phyloP scores from a whole-genome alignment of 2,797 vertebrate genomes.

The Peromyscus eremicus region DNA sequence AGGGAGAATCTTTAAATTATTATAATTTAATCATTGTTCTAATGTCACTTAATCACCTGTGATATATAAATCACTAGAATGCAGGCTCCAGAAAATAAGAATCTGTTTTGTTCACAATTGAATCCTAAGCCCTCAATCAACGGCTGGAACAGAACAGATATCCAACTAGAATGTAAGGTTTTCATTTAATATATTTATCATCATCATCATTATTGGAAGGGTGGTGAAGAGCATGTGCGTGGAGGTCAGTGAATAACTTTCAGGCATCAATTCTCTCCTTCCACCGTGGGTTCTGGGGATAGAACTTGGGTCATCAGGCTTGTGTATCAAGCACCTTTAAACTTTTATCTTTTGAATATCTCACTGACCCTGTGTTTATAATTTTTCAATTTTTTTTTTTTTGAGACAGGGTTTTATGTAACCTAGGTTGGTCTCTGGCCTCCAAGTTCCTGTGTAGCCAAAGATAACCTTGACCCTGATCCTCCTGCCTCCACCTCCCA shows the following conservation, averaged over 20 bases:
- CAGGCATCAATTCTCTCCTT: not conserved
- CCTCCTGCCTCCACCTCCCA: not conserved
- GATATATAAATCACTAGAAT: constrained; percentile 26
- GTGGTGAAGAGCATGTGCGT: not conserved
- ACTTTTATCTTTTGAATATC: not conserved
- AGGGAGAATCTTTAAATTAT: constrained; percentile 25
- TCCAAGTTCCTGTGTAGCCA: not conserved
- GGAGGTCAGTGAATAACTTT: not conserved
- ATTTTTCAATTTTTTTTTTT: not conserved
- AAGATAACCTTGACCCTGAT: not conserved
- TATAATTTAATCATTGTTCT: constrained; percentile 25
- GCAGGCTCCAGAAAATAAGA: constrained; percentile 7
- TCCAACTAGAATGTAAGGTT: not conserved
- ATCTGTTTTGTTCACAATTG: constrained; percentile 21
- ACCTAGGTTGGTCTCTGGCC: not conserved
- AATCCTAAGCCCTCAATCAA: not conserved
- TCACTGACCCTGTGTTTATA: constrained; percentile 1
- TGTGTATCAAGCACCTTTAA: not conserved
- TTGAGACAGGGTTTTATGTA: not conserved
- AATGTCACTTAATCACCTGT: constrained; percentile 21
- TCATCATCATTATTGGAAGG: not conserved
- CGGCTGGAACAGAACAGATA: not conserved
- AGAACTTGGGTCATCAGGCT: not conserved
- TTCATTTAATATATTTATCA: not conserved
- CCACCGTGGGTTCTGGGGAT: not conserved